These are phyloP conservation scores for Montipora cactus DNA, from an alignment of 64 coral and sea anemone genomes.

Conservation along the genomic window DNA sequence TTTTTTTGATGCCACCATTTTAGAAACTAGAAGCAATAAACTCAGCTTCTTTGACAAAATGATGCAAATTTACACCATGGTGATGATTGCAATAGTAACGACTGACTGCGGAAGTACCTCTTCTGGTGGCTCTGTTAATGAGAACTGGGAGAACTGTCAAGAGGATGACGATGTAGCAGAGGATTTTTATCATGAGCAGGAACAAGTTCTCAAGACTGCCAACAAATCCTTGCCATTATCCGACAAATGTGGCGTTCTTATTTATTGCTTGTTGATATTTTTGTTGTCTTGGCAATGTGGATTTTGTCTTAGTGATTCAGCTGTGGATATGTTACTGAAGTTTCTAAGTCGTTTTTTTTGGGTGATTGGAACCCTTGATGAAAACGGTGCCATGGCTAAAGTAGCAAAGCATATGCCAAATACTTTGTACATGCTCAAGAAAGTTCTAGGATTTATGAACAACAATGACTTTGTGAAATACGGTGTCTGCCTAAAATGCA, in stretches of 20 bases:
- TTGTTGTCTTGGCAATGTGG: slow-evolving; percentile 62
- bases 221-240: background rate
- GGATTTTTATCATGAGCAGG: slow-evolving; percentile 13
- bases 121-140: background rate
- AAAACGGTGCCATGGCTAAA: slow-evolving; percentile 19
- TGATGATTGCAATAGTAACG: background rate
- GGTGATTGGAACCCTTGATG: slow-evolving; percentile 58
- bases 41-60: no score
- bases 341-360: slow-evolving; percentile 70
- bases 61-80: background rate
- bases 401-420: slow-evolving; percentile 33
- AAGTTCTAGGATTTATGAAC: slow-evolving; percentile 30
- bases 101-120: background rate
- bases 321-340: slow-evolving; percentile 63
- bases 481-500: slow-evolving; percentile 67
- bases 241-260: slow-evolving; percentile 33
- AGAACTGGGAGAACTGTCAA: background rate
- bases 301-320: slow-evolving; percentile 61
- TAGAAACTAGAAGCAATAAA: no score
- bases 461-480: slow-evolving; percentile 67
- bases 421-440: slow-evolving; percentile 65
- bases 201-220: no score
- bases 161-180: slow-evolving; percentile 20
- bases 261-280: slow-evolving; percentile 73
- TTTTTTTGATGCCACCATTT: no score